phyloP scores from a whole-genome alignment of 2,113 vertebrate species.

The Cairina moschata region DNA sequence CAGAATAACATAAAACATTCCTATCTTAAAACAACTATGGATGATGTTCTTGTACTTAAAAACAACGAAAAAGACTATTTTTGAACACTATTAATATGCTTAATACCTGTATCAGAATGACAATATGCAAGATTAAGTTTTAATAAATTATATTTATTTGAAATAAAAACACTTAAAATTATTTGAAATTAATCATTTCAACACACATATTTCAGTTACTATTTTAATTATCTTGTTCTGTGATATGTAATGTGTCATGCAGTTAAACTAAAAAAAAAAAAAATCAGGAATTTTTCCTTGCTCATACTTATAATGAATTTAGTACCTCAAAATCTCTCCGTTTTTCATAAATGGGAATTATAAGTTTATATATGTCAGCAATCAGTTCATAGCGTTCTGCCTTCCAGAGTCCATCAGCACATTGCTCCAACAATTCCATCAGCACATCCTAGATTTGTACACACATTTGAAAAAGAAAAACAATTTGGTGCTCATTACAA shows the following conservation, averaged over 20 bases:
- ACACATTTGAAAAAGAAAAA: conserved; percentile 24
- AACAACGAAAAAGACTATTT: not conserved
- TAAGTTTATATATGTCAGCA: conserved; percentile 96
- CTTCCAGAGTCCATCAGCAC: conserved; percentile 97
- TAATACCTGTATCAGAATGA: not conserved
- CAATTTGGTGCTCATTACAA: not conserved
- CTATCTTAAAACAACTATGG: not conserved
- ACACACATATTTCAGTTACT: not conserved
- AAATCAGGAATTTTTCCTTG: not conserved
- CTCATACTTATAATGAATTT: not conserved
- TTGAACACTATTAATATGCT: not conserved
- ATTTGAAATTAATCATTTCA: not conserved
- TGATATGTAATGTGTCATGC: not conserved
- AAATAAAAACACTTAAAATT: not conserved
- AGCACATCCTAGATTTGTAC: conserved; percentile 87
- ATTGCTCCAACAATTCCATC: conserved; percentile 95
- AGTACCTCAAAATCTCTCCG: conserved; percentile 96
- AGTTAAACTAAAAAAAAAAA: not conserved
- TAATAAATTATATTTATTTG: not conserved
- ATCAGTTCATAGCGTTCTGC: conserved; percentile 98
- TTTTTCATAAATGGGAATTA: conserved; percentile 98
- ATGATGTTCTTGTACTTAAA: not conserved
- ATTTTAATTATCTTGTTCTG: not conserved
- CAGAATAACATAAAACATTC: not conserved
- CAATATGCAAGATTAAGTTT: not conserved